Evolutionary conservation across 2,797 vertebrate species (phyloP), one percentile per base, ranked within the genome.

Genomic region (Fistularia commersonii): DNA sequence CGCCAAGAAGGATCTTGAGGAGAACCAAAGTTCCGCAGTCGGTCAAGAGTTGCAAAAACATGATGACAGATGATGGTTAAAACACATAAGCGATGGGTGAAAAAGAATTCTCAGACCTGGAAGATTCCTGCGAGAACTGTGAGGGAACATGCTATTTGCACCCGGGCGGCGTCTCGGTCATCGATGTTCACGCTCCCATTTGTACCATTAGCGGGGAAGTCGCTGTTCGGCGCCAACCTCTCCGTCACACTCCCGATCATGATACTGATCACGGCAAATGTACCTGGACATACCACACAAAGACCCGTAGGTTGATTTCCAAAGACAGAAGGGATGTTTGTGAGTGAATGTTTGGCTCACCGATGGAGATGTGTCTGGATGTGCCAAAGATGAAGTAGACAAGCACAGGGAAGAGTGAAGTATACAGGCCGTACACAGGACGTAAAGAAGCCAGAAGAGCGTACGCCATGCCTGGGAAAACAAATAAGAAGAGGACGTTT

Each of bases 201-300:
- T 11, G 84, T 88, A 23, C 55, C 69, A 12, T 87, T 86, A 6
- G 36, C 8, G 0, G 41, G 5, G 48, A 92, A 93, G 37, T 73
- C 1, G 23, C 61, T 32, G 10, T 92, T 81, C 0, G 91, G 90
- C 0, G 90, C 93, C 63, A 97, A 33, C 14, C 87, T 89, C 7
- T 96, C 93, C 0, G 91, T 92, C 77, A 97, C 75, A 8, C 89
- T 92, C 38, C 95, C 95, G 0, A 97, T 81, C 96, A 98, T 98
- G 69, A 98, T 91, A 0, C 95, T 97, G 73, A 97, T 86, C 54
- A 98, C 86, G 0, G 96, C 94, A 47, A 98, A 98, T 0, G 93
- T 95, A 6, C 96, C 96, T 98, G 74, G 8, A 57, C 11, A 49
- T 5, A 33, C 1, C 54, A 41, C n/a, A n/a, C n/a, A 45, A 2